Percentiles rank a stretch among this genome's conserved stretches.
These are phyloP conservation scores for Leptinotarsa peninsularis DNA, from an alignment of 2,888 invertebrate genomes.

Conservation along the genomic window DNA sequence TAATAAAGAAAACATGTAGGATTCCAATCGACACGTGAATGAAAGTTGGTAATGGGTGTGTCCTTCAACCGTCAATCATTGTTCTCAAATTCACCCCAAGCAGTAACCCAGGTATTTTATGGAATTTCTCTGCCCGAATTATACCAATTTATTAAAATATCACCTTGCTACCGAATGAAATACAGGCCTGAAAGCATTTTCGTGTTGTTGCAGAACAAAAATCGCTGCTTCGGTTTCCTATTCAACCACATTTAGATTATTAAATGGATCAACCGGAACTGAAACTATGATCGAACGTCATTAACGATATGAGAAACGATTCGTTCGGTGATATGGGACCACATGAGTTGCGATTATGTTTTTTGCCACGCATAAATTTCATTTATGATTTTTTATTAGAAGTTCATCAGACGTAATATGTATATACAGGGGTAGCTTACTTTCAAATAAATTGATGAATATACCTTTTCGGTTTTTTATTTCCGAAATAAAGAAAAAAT, in stretches of 20 bases:
- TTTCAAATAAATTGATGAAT: too few species aligned
- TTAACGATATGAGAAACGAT: constrained; percentile 4
- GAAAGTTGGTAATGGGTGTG: not conserved
- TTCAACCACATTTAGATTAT: constrained; percentile 15
- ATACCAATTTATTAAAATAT: constrained; percentile 8
- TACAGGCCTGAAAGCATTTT: constrained; percentile 28
- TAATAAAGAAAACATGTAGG: too few species aligned
- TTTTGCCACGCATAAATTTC: not conserved
- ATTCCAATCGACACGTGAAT: not conserved
- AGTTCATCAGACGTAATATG: not conserved
- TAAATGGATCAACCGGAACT: constrained; percentile 15
- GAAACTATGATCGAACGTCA: constrained; percentile 1
- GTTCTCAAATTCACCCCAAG: not conserved
- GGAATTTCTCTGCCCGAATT: not conserved
- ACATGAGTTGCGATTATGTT: not conserved
- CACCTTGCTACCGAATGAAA: not conserved
- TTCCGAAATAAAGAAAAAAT: too few species aligned
- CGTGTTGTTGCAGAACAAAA: constrained; percentile 41
- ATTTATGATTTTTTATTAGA: not conserved
- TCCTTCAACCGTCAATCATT: not conserved
- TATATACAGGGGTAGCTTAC: too few species aligned
- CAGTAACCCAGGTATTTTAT: not conserved
- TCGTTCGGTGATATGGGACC: not conserved
- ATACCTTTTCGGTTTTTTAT: too few species aligned
- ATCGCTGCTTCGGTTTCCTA: constrained; percentile 35